Evolutionary conservation across 2,113 vertebrate species (phyloP).

Genomic region (Oryzias javanicus): DNA sequence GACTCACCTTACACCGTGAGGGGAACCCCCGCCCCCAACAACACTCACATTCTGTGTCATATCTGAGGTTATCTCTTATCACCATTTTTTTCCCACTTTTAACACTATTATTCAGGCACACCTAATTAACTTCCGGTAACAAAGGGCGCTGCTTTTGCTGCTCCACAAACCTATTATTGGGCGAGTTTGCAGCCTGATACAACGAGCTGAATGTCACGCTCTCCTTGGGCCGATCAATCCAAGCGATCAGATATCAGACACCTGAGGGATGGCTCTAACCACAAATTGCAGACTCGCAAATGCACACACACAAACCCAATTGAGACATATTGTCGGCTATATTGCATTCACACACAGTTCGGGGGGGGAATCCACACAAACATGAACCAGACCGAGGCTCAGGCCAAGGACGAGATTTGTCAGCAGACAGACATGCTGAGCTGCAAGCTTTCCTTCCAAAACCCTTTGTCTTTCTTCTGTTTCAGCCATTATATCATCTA

Average conservation of each 20-base stretch:
- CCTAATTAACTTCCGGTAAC: conserved; percentile 60
- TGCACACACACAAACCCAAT: conserved; percentile 27
- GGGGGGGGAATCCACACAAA: conserved; percentile 6
- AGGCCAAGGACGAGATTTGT: conserved; percentile 37
- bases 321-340: conserved; percentile 12
- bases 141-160: conserved; percentile 17
- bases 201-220: conserved; percentile 72
- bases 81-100: not conserved
- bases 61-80: conserved; percentile 12
- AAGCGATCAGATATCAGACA: conserved; percentile 74
- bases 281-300: conserved; percentile 27
- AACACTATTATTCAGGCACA: conserved; percentile 16
- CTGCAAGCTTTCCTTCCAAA: conserved; percentile 23
- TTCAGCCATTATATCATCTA: conserved; percentile 53
- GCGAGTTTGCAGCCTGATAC: conserved; percentile 33
- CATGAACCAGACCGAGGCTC: conserved; percentile 12
- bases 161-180: conserved; percentile 38
- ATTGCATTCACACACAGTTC: conserved; percentile 6
- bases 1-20: conserved; percentile 36
- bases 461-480: conserved; percentile 39
- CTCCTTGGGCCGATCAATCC: conserved; percentile 76
- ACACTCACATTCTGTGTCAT: not conserved
- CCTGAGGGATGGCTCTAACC: conserved; percentile 63
- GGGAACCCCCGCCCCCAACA: conserved; percentile 16
- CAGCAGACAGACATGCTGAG: conserved; percentile 26